Evolutionary conservation across 35 echinoderm and acorn worm genomes (phyloP).

Genomic region (Chiridota heheva): DNA sequence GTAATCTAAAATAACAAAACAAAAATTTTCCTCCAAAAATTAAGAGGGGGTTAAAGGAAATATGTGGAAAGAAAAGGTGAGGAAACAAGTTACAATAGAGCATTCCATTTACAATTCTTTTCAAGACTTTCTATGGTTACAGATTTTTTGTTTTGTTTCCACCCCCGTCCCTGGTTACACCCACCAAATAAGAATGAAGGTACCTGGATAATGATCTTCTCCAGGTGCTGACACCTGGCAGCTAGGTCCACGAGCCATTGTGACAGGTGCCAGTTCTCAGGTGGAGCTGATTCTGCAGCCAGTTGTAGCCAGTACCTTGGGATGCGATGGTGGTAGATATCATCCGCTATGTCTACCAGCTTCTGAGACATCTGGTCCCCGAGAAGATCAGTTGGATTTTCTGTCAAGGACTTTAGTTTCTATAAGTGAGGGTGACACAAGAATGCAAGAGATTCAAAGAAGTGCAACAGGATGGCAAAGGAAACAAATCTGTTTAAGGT

Average conservation of each 20-base stretch:
- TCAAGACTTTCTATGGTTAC: too few species aligned
- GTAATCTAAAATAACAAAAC: too few species aligned
- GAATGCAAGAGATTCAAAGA: too few species aligned
- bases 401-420: constrained; percentile 84
- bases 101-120: too few species aligned
- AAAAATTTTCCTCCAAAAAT: too few species aligned
- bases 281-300: constrained; percentile 87
- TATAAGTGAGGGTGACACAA: constrained; percentile 13
- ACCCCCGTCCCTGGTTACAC: too few species aligned
- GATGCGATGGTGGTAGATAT: constrained; percentile 86
- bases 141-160: too few species aligned
- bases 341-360: constrained; percentile 76
- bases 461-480: too few species aligned
- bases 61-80: too few species aligned
- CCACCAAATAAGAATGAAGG: background rate
- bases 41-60: too few species aligned
- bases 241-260: constrained; percentile 84
- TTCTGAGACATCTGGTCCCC: constrained; percentile 93
- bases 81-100: too few species aligned
- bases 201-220: constrained; percentile 93
- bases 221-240: constrained; percentile 85
- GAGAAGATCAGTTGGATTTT: constrained; percentile 86
- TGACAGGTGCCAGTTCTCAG: constrained; percentile 80
- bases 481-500: too few species aligned
- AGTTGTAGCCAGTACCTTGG: constrained; percentile 76